Evolutionary conservation across 53 echinoderm and acorn worm genomes (phyloP), one percentile per base, ranked within the genome.

Genomic region (Holothuria scabra): DNA sequence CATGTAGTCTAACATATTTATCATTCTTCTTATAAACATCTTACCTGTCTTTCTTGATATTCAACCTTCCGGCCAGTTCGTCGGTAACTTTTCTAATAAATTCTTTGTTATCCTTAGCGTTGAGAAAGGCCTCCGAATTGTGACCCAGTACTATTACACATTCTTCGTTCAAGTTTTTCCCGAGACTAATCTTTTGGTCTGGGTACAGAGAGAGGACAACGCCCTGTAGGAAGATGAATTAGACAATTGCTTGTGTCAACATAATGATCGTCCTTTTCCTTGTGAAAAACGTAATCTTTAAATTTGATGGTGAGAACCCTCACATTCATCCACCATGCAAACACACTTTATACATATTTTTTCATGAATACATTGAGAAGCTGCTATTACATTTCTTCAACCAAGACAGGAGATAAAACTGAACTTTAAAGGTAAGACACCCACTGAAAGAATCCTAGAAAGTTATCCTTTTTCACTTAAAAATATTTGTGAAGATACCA

Each of bases 191-290:
- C 34, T 69, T 67, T 74, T 89, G 85, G 41, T 80, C 62, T 55
- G 89, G 84, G 70, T 89, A 89, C 67, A 89, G 29, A 61, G 79
- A 84, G 18, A 89, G 67, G 37, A 89, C 89, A 7, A 89, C 89
- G 26, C 85, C 89, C 85, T 84, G 22, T n/a, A n/a, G 21, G 18
- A 28, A 33, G 24, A 64, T 10, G 41, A 46, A 64, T 20, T 23
- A 65, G 8, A 6, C 4, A 65, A 24, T 23, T 13, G 18, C 11
- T 20, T 69, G 52, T 1, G 1, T 18, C 1, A 52, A 16, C 14
- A 18, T 52, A 52, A 52, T 52, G 52, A 8, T 41, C 18, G 11
- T 16, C 52, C 44, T 5, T 52, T 16, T 14, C 18, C 11, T 52
- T 16, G 4, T 52, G 52, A 16, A 18, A 52, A 52, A 16, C 3